Conservation (phyloP, 2,113 vertebrate species). For the Clarias macrocephalus region DNA sequence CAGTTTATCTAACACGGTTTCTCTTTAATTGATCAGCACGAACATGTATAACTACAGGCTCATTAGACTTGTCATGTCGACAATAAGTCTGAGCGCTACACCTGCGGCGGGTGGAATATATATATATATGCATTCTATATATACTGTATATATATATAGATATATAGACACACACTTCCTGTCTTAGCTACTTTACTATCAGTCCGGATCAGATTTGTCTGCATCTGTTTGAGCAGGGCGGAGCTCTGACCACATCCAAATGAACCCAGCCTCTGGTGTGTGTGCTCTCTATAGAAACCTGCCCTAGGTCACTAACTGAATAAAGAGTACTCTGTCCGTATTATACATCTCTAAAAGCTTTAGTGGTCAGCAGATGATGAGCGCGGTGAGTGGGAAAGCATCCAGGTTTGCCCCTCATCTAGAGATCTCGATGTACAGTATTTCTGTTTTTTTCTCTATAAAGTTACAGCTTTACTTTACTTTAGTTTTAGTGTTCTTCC, state of each 20-base stretch:
- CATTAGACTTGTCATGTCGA: neutral
- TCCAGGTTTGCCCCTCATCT: neutral
- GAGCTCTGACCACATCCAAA: slow-evolving; percentile 50
- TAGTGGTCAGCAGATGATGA: neutral
- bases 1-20: neutral
- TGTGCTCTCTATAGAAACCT: slow-evolving; percentile 13
- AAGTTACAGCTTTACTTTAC: neutral
- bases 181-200: neutral
- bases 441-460: neutral
- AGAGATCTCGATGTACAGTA: neutral
- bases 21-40: neutral
- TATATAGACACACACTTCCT: neutral
- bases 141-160: too few relatives aligned
- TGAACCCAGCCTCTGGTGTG: slow-evolving; percentile 41
- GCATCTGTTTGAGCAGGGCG: neutral
- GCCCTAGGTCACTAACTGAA: neutral
- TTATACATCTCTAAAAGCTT: neutral
- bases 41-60: neutral
- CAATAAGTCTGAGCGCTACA: neutral
- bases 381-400: neutral
- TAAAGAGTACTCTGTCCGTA: neutral
- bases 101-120: neutral
- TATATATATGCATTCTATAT: too few relatives aligned
- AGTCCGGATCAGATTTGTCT: neutral
- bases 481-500: too few relatives aligned